A percentile compares a stretch with the other conserved stretches of the same genome.
Conservation (phyloP, 2,888 invertebrate genomes). For the Heliconius erato region DNA sequence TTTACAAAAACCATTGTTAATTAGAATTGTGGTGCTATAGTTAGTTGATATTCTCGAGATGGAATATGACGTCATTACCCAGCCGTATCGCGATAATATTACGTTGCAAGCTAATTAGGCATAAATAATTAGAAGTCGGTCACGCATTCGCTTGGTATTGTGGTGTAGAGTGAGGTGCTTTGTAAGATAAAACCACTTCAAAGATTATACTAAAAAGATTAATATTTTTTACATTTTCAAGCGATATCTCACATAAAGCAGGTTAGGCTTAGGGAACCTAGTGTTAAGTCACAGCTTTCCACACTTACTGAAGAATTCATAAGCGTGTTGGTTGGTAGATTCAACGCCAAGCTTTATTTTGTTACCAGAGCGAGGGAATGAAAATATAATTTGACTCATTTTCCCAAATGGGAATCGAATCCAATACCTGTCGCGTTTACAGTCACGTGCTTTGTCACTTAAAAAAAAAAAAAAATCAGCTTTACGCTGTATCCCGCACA, state of each 20-base stretch:
- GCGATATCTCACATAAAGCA: too few relatives aligned
- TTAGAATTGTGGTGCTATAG: neutral
- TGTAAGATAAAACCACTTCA: slow-evolving; percentile 19
- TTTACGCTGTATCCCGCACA: too few relatives aligned
- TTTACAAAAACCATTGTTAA: neutral
- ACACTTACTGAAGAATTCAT: neutral
- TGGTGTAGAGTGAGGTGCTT: slow-evolving; percentile 16
- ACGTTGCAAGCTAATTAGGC: slow-evolving; percentile 44
- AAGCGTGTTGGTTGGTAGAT: neutral
- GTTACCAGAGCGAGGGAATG: too few relatives aligned
- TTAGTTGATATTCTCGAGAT: neutral
- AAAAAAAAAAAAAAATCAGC: too few relatives aligned
- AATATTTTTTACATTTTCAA: too few relatives aligned
- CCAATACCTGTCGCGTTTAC: too few relatives aligned
- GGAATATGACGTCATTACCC: slow-evolving; percentile 30
- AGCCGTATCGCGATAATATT: slow-evolving; percentile 40
- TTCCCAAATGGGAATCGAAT: too few relatives aligned
- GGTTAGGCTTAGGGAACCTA: too few relatives aligned
- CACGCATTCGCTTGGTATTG: slow-evolving; percentile 30
- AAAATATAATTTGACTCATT: too few relatives aligned
- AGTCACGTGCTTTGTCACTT: too few relatives aligned
- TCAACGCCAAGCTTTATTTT: neutral
- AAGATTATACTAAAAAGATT: slow-evolving; percentile 12
- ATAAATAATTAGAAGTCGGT: slow-evolving; percentile 40
- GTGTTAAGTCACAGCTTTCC: neutral